Evolutionary conservation across 2,113 vertebrate genomes (phyloP).

Genomic region (Phaethon lepturus): DNA sequence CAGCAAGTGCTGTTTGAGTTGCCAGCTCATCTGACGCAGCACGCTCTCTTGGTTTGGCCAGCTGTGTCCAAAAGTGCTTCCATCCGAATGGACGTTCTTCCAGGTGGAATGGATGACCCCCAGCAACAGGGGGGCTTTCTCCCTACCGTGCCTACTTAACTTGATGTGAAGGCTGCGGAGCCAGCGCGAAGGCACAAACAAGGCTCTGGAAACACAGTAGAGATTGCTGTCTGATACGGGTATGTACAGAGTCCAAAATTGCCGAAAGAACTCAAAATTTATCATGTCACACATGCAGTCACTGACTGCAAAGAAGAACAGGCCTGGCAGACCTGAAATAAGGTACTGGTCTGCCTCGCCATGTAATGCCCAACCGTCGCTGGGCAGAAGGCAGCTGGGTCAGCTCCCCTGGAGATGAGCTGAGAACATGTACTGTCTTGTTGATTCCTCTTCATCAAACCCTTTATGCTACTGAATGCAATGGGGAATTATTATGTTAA

Average conservation of each 20-base stretch:
- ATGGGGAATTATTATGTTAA: background rate
- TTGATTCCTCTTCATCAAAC: background rate
- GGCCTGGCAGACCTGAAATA: background rate
- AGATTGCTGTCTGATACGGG: background rate
- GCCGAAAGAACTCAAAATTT: background rate
- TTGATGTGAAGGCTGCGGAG: background rate
- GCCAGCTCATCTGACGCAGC: background rate
- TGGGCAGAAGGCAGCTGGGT: background rate
- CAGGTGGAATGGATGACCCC: background rate
- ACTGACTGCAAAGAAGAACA: background rate
- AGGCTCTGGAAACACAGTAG: background rate
- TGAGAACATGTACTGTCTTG: background rate
- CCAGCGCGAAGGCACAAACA: background rate
- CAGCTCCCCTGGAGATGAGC: background rate
- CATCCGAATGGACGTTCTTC: background rate
- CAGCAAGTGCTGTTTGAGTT: too few species aligned
- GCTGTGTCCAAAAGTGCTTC: background rate
- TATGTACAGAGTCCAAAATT: background rate
- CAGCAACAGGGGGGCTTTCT: background rate
- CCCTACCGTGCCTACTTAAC: background rate
- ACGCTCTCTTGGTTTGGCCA: background rate
- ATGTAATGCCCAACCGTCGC: background rate
- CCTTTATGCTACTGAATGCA: background rate
- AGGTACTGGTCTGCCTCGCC: accelerated
- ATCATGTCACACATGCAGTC: background rate